These are phyloP conservation scores for Cyphomyrmex costatus DNA, from an alignment of 1,140 invertebrate species.

Conservation along the genomic window DNA sequence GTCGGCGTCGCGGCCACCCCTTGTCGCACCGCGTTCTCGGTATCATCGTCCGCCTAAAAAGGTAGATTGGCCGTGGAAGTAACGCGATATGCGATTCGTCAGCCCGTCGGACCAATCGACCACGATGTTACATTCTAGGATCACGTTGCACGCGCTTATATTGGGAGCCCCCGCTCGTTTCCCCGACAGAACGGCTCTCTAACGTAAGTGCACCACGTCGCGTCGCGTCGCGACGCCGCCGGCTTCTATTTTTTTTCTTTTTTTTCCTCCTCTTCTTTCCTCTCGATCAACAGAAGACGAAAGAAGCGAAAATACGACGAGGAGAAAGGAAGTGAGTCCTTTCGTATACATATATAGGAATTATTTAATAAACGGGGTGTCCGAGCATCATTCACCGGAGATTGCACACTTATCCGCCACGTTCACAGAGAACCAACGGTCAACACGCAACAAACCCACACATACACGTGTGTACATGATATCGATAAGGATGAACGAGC, in stretches of 20 bases:
- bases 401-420: conserved; percentile 2
- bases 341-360: not conserved
- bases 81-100: conserved; percentile 86
- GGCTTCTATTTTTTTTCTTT: conserved; percentile 69
- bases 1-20: conserved; percentile 79
- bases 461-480: conserved; percentile 12
- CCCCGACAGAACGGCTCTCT: conserved; percentile 96
- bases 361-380: not conserved
- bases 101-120: conserved; percentile 84
- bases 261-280: conserved; percentile 44
- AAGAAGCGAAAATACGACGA: conserved; percentile 1
- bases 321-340: conserved; percentile 8
- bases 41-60: conserved; percentile 87
- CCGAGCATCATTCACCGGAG: not conserved
- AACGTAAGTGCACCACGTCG: conserved; percentile 92
- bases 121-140: conserved; percentile 87
- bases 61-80: conserved; percentile 86
- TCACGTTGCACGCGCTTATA: conserved; percentile 96
- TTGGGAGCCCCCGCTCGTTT: conserved; percentile 89
- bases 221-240: conserved; percentile 52
- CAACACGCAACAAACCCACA: not conserved
- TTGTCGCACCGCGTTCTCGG: conserved; percentile 82
- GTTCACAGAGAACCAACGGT: conserved; percentile 2
- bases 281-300: conserved; percentile 35
- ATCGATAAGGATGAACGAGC: conserved; percentile 21